Evolutionary conservation across 2,888 invertebrate species (phyloP).

Genomic region (Chalcis sispes): DNA sequence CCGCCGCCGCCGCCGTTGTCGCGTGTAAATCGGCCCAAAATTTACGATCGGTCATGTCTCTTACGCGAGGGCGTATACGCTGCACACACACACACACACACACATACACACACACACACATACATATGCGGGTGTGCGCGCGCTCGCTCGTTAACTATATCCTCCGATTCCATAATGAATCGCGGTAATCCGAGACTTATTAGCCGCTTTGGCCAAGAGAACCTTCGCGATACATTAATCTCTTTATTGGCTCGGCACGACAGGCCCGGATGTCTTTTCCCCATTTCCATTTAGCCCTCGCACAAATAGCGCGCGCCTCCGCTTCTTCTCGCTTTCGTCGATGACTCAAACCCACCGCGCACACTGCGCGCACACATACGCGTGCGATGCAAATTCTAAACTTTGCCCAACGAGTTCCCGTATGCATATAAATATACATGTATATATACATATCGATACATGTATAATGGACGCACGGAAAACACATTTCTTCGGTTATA

Average conservation of each 20-base stretch:
- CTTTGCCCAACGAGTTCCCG: no score
- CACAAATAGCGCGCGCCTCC: neutral
- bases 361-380: no score
- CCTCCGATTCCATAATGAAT: slow-evolving; percentile 57
- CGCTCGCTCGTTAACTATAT: slow-evolving; percentile 52
- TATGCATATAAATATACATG: no score
- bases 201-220: slow-evolving; percentile 39
- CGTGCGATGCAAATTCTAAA: no score
- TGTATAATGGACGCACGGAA: no score
- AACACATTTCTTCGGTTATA: no score
- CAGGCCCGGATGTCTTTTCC: slow-evolving; percentile 20
- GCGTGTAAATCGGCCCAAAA: slow-evolving; percentile 45
- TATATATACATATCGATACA: no score
- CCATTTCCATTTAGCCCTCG: slow-evolving; percentile 16
- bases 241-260: slow-evolving; percentile 43
- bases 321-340: neutral
- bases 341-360: no score
- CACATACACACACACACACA: no score
- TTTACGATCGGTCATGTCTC: slow-evolving; percentile 54
- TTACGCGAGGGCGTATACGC: no score
- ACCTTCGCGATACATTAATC: slow-evolving; percentile 50
- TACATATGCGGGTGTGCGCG: slow-evolving; percentile 40
- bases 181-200: slow-evolving; percentile 60
- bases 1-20: no score
- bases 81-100: no score